A percentile compares a stretch with the other conserved stretches of the same genome.
phyloP scores from a whole-genome alignment of 2,888 invertebrate species.

The Darwinula stevensoni region DNA sequence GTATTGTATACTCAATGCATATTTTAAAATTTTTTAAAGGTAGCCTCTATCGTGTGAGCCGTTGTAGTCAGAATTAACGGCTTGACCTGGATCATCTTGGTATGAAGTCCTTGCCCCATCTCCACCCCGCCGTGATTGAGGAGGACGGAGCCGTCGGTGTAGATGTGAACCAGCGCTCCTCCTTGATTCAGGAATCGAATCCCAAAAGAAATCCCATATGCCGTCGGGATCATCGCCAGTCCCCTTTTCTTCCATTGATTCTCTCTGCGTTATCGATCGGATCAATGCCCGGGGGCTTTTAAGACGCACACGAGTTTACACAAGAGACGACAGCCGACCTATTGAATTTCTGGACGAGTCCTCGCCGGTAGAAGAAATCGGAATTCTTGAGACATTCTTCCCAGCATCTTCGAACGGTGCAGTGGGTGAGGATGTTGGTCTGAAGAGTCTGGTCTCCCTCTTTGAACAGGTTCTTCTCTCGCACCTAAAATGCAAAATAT shows the following conservation, averaged over 20 bases:
- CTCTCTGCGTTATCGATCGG: no score
- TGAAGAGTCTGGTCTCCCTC: slow-evolving; percentile 49
- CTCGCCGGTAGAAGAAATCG: slow-evolving; percentile 26
- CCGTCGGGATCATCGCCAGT: slow-evolving; percentile 45
- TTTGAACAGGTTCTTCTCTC: slow-evolving; percentile 42
- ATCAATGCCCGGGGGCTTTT: no score
- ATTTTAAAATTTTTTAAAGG: no score
- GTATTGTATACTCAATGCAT: background rate
- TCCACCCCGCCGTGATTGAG: slow-evolving; percentile 63
- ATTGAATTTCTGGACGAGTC: slow-evolving; percentile 34
- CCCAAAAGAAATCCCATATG: slow-evolving; percentile 55
- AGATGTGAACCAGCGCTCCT: slow-evolving; percentile 61
- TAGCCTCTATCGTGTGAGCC: no score
- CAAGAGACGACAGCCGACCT: slow-evolving; percentile 20
- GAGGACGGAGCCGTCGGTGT: slow-evolving; percentile 52
- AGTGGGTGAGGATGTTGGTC: slow-evolving; percentile 36
- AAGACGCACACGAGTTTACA: slow-evolving; percentile 14
- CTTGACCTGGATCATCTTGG: slow-evolving; percentile 72
- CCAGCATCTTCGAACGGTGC: slow-evolving; percentile 41
- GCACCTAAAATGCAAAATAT: slow-evolving; percentile 18
- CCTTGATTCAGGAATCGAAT: slow-evolving; percentile 46
- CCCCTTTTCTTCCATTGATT: slow-evolving; percentile 67
- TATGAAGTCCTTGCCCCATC: slow-evolving; percentile 89
- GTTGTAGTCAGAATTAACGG: no score
- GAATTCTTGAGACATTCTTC: slow-evolving; percentile 37